These are phyloP conservation scores for Athene noctua DNA, from an alignment of 2,113 vertebrate genomes.

Conservation along the genomic window DNA sequence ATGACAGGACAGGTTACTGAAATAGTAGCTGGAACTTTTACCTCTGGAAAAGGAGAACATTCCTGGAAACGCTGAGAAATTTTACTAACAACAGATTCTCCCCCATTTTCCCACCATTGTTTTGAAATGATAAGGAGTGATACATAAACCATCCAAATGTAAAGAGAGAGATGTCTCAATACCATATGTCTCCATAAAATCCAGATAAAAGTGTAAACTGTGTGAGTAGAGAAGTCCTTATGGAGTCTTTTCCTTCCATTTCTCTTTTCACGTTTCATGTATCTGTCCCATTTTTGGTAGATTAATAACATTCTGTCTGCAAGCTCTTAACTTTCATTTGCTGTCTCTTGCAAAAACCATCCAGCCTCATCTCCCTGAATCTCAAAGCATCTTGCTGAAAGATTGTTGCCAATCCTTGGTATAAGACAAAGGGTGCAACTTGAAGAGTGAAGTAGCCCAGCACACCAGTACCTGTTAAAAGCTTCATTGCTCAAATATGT, in stretches of 20 bases:
- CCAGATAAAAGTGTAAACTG: neutral
- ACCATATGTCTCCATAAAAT: neutral
- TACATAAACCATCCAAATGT: neutral
- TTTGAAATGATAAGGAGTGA: neutral
- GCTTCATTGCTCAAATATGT: neutral
- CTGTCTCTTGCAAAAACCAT: neutral
- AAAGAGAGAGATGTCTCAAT: neutral
- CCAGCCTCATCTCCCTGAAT: neutral
- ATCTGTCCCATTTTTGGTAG: neutral
- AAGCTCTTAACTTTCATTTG: neutral
- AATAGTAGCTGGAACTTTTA: slow-evolving; percentile 17
- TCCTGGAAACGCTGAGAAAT: neutral
- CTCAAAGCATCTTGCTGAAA: neutral
- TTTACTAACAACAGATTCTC: neutral
- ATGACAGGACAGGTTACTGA: neutral
- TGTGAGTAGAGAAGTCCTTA: neutral
- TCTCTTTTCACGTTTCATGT: neutral
- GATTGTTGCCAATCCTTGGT: neutral
- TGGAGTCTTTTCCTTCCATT: neutral
- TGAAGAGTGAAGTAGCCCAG: neutral
- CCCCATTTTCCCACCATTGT: slow-evolving; percentile 14
- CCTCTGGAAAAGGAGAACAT: neutral
- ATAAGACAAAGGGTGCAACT: neutral
- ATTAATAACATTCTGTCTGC: neutral
- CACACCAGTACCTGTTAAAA: neutral